phyloP scores from a whole-genome alignment of 2,113 vertebrate species.

The Formicarius rufipectus region DNA sequence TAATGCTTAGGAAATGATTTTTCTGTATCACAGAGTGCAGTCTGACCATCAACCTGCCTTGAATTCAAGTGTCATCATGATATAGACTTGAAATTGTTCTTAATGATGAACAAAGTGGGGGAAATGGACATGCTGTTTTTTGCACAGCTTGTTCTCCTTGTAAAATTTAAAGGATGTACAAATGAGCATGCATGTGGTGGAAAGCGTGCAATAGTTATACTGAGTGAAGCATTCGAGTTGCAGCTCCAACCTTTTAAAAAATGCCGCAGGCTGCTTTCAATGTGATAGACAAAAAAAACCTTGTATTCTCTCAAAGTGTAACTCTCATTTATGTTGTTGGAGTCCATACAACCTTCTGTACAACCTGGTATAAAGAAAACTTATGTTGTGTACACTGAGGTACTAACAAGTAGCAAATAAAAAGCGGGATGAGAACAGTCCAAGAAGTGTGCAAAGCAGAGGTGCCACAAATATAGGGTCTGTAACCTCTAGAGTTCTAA shows the following conservation, averaged over 20 bases:
- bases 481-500: background rate
- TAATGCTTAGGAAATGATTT: background rate
- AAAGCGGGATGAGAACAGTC: background rate
- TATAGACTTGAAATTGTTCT: background rate
- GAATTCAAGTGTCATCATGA: background rate
- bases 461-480: fast-evolving
- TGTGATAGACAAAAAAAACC: background rate
- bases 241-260: background rate
- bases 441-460: background rate
- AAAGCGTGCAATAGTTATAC: background rate
- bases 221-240: background rate
- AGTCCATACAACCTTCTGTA: background rate
- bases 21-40: background rate
- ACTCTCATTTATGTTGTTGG: background rate
- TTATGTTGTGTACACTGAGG: fast-evolving
- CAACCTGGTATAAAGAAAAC: background rate
- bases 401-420: background rate
- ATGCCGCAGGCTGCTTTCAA: background rate
- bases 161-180: background rate
- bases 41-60: background rate
- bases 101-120: background rate
- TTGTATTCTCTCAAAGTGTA: background rate
- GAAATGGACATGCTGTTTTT: background rate
- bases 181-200: background rate
- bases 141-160: background rate